Percentiles rank a stretch among this genome's conserved stretches.
phyloP scores from a whole-genome alignment of 2,113 vertebrate species.

The Rattus rattus region DNA sequence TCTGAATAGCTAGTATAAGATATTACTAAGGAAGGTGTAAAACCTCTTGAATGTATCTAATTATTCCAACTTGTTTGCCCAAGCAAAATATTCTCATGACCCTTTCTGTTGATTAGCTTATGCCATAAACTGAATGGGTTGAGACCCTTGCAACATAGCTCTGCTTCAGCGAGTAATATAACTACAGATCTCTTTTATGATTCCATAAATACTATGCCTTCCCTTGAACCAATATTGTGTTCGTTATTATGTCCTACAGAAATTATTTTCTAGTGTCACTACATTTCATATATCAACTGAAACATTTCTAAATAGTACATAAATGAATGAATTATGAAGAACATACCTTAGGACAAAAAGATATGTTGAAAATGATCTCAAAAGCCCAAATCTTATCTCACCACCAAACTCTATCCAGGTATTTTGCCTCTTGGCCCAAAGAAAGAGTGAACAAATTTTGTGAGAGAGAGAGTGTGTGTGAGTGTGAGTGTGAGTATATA shows the following conservation, averaged over 20 bases:
- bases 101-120: constrained; percentile 70
- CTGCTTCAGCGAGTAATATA: constrained; percentile 66
- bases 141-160: constrained; percentile 61
- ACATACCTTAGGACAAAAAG: background rate
- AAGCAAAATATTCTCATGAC: constrained; percentile 56
- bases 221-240: constrained; percentile 37
- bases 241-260: constrained; percentile 20
- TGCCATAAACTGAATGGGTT: constrained; percentile 60
- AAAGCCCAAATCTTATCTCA: background rate
- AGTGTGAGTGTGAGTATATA: background rate
- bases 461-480: background rate
- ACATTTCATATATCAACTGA: constrained; percentile 38
- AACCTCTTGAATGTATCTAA: constrained; percentile 79
- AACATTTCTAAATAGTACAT: background rate
- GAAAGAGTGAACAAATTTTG: background rate
- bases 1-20: constrained; percentile 44
- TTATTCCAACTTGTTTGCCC: constrained; percentile 50
- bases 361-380: background rate
- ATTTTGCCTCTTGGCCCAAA: background rate
- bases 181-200: constrained; percentile 69
- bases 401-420: background rate
- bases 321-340: background rate
- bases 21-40: constrained; percentile 58
- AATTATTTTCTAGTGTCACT: constrained; percentile 57
- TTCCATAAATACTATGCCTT: constrained; percentile 66